Evolutionary conservation across 2,113 vertebrate genomes (phyloP), one percentile per base, ranked within the genome.

Genomic region (Pelecanus crispus): DNA sequence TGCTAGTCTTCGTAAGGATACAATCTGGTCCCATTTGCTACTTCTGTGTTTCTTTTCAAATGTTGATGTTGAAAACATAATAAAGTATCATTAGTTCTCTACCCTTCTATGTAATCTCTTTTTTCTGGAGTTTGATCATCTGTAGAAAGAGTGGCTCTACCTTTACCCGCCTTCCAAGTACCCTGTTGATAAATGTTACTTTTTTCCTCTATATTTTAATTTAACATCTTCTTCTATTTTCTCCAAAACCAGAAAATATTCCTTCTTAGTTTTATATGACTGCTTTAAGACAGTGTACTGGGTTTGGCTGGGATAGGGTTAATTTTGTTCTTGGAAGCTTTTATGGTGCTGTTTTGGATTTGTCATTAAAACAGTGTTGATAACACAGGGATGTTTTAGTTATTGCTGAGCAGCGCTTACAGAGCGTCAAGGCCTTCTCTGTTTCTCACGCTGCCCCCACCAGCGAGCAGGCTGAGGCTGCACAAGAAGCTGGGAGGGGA

Each of bases 391-490:
- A 8, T 24, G 4, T 24, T 67, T 75, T 28, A 0, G 3, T 6
- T 38, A 32, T 3, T 38, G 21, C 17, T 66, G 31, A 32, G 26
- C 32, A 52, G 40, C 2, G 2, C 3, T 13, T 13, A 20, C 13
- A 49, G 31, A 53, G 12, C 1, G 1, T 3, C 58, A 81, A 73
- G 26, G 28, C 3, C 17, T 59, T 53, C 42, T 63, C 31, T 62
- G 17, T 6, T 72, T 24, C 58, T 77, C 42, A 15, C 15, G 25
- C 50, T 28, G 26, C 26, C 19, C 26, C 20, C 20, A n/a, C 17
- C 47, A 52, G 26, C 0, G 0, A 75, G 26, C 1, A 53, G 42
- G 16, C 36, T 62, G 36, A 6, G 24, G 16, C 8, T 29, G 24
- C 31, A 45, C 31, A 28, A n/a, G 59, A 34, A 42, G 6, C 12